phyloP scores from a whole-genome alignment of 1,140 invertebrate genomes.

The Argopecten irradians region DNA sequence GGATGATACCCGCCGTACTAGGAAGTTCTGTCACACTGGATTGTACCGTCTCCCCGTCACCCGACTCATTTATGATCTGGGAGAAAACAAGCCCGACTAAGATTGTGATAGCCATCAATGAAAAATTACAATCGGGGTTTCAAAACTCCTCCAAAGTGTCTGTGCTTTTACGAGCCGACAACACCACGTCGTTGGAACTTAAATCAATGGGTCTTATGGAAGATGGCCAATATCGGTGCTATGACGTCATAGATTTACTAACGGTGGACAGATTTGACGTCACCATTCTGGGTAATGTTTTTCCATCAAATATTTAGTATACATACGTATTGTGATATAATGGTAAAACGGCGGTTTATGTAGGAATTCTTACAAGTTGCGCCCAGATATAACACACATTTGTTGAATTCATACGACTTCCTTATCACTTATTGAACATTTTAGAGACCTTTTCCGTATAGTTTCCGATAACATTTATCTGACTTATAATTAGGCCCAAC shows the following conservation, averaged over 20 bases:
- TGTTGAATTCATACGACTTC: too few species aligned
- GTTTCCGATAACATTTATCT: too few species aligned
- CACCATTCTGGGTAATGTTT: conserved; percentile 55
- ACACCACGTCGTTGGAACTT: not conserved
- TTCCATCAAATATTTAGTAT: not conserved
- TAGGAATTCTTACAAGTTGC: too few species aligned
- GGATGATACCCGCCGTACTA: conserved; percentile 39
- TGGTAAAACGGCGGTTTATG: too few species aligned
- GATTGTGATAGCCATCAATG: conserved; percentile 49
- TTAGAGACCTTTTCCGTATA: too few species aligned
- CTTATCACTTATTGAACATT: too few species aligned
- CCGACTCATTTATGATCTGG: conserved; percentile 46
- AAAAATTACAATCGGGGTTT: conserved; percentile 32
- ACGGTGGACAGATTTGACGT: conserved; percentile 46
- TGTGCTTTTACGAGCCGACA: not conserved
- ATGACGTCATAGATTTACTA: conserved; percentile 37
- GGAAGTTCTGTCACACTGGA: conserved; percentile 40
- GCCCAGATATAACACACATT: too few species aligned
- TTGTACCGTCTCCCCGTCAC: conserved; percentile 29
- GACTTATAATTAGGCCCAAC: too few species aligned
- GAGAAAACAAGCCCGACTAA: conserved; percentile 31
- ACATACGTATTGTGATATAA: too few species aligned
- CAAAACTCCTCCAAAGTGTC: conserved; percentile 46
- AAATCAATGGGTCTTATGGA: conserved; percentile 48
- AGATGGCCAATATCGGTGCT: conserved; percentile 52